Evolutionary conservation across 2,888 invertebrate species (phyloP), one percentile per base, ranked within the genome.

Genomic region (Lasioglossum marginatum): DNA sequence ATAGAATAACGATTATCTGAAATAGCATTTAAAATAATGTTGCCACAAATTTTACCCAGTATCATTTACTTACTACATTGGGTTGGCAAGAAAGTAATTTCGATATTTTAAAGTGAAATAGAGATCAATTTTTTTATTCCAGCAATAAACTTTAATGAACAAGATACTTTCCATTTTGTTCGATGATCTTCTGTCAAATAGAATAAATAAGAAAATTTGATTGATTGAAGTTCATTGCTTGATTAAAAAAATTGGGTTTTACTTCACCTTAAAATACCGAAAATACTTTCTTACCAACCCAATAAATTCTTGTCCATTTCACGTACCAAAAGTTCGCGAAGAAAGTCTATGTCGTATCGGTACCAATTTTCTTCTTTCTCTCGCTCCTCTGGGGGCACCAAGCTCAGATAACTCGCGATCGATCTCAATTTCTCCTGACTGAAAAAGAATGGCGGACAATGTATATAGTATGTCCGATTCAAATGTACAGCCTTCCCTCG

Each of bases 361-460:
- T 97, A 97, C 97, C 98, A 98, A 40, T 97, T 96, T 70, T 96
- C 96, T 80, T 97, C 96, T 0, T 96, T 94, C 91, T 97, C 97
- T 87, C 97, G 97, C 31, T 97, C 97, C 80, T 96, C 96, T 0
- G 97, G 96, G 0, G 99, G 98, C 8, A 99, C 97, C 68, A 99
- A 96, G 95, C 98, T 97, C 85, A 99, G 95, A 93, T 98, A 98
- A 4, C 97, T 97, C 0, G 98, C 98, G 78, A 99, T 98, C 14
- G 97, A 97, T 89, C 98, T 97, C 10, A 99, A 96, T 90, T 98
- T 98, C 74, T 97, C 97, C 90, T 97, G 97, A 89, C 97, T 97
- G 91, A 40, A 82, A 87, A 37, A 27, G 12, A 14, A 14, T 16
- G n/a, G 1, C 12, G 31, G 63, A 6, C 12, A 40, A 8, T 66